Evolutionary conservation across 2,113 vertebrate species (phyloP), one percentile per base, ranked within the genome.

Genomic region (Quiscalus mexicanus): DNA sequence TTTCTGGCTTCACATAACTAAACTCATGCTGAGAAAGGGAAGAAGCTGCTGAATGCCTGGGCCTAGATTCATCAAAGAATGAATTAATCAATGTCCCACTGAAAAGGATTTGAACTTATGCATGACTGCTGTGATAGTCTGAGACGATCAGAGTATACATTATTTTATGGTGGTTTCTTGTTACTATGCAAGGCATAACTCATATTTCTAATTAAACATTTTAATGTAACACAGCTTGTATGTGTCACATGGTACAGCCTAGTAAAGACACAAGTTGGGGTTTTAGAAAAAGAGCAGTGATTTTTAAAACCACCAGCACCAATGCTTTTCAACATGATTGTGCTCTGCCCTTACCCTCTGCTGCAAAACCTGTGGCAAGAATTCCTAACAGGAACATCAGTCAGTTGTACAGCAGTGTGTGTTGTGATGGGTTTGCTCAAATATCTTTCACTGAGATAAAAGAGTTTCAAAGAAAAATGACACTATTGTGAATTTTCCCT

Each of bases 101-200:
- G 94, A 93, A 95, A 95, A 87, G 69, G 77, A 91, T 95, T 95
- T 96, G 87, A 94, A 76, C 74, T 91, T 91, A 82, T 5, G 69
- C 89, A 84, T 84, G 91, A 93, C 89, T 97, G 84, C 87, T 90
- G 77, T 89, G 89, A 75, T 84, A 92, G 77, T 59, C 50, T 85
- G 53, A 93, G 69, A 60, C 56, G 75, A 60, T 75, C 49, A 79
- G 65, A 68, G 58, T 94, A 53, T 64, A 69, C 24, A 31, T 89
- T 81, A 79, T 87, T 82, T 94, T 90, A 82, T 73, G 58, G 50
- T 63, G 18, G 6, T 75, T 92, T 80, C 86, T 79, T 92, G 31
- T 69, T 94, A 63, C 42, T 70, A 71, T 89, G 86, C 73, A 92
- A 90, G 39, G 25, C 85, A 86, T 75, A 81, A 77, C n/a, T 91